Base-by-base conservation (phyloP, 2,113 vertebrate genomes). In the Plecotus auritus region DNA sequence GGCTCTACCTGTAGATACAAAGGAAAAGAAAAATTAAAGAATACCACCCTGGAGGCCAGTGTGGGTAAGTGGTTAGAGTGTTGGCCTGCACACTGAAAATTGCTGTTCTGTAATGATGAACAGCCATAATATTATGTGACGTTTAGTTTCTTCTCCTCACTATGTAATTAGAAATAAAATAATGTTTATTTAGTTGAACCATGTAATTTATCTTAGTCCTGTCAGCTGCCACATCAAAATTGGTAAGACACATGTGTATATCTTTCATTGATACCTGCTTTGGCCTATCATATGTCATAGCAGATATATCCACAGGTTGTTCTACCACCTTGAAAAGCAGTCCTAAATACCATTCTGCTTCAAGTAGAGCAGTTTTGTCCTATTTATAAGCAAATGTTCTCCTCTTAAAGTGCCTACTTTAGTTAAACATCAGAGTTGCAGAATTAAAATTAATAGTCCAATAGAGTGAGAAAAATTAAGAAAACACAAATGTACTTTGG, bases 401-500 rank as follows among this genome's bases (percentile, higher is more conserved):
- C 89, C 51, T 85, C 54, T 73, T 14, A 64, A 80, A 86, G 85
- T 76, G 30, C 72, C 64, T 74, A n/a, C 72, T 85, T 94, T 69
- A 51, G 35, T 95, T 93, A 91, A 90, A 88, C 17, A 82, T 94
- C 66, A 78, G 66, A 88, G 54, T 82, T 80, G 3, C 49, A 76
- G 70, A 77, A 40, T 26, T 92, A 88, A 91, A 96, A 81, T 95
- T 85, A 91, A 82, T 7, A 70, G 67, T 78, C 30, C 89, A 90
- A 74, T 88, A 67, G 47, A 74, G n/a, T 66, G 49, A 94, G 45
- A 90, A 87, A 84, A 97, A 96, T 74, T 67, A 90, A 80, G 73
- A 91, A 85, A 87, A 95, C 17, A 95, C n/a, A 90, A 37, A 59
- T 93, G 49, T 91, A 67, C 35, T 95, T 94, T 85, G 56, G 66